phyloP scores from a whole-genome alignment of 1,140 invertebrate genomes.

The Ceratosolen solmsi region DNA sequence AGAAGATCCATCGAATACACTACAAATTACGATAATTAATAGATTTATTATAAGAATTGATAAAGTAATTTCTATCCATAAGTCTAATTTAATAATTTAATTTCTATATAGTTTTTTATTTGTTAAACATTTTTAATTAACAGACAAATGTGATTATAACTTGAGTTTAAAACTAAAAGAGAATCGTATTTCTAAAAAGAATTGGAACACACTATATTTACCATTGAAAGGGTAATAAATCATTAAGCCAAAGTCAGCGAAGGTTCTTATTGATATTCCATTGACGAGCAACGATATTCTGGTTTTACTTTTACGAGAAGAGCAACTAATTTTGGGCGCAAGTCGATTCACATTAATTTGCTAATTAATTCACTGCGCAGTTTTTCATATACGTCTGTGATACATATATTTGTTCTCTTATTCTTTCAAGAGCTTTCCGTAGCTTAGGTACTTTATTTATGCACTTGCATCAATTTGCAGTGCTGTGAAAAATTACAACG shows the following conservation, averaged over 20 bases:
- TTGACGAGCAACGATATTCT: not conserved
- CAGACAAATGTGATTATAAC: no score
- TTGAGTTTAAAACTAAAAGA: no score
- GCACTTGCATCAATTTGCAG: not conserved
- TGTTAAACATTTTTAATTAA: no score
- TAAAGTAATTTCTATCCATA: no score
- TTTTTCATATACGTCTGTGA: not conserved
- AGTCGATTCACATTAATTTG: conserved; percentile 1
- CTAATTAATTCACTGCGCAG: not conserved
- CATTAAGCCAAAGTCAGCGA: not conserved
- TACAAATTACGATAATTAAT: not conserved
- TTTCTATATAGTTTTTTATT: not conserved
- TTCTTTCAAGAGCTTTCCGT: not conserved
- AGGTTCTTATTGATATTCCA: not conserved
- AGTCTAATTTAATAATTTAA: not conserved
- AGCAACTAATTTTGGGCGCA: not conserved
- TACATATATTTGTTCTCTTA: not conserved
- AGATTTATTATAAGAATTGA: no score
- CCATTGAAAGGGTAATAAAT: not conserved
- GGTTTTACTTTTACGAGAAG: not conserved
- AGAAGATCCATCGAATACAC: not conserved
- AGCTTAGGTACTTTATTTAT: not conserved
- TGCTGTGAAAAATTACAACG: not conserved
- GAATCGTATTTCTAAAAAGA: no score
- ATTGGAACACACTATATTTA: not conserved